Conservation (phyloP, 2,113 vertebrate genomes). For the Ondatra zibethicus region DNA sequence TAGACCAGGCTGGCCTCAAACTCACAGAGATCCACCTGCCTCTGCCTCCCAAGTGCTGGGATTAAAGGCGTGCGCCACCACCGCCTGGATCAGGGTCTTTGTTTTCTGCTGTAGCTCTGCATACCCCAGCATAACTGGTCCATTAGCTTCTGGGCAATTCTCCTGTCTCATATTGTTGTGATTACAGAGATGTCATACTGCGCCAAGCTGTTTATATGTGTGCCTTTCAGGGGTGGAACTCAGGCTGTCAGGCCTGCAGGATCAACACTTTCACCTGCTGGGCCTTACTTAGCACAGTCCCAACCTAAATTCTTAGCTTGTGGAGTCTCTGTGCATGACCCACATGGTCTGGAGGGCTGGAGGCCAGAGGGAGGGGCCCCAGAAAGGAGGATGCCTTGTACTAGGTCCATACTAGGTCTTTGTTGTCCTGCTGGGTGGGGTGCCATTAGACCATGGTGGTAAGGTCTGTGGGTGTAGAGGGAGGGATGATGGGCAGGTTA, state of each 20-base stretch:
- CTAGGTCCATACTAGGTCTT: not conserved
- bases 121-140: not conserved
- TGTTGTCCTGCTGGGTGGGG: not conserved
- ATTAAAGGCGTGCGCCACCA: too few relatives aligned
- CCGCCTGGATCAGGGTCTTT: too few relatives aligned
- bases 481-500: not conserved
- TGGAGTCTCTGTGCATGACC: fast-evolving
- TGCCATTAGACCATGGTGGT: not conserved
- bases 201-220: not conserved
- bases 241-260: not conserved
- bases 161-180: not conserved
- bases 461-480: not conserved
- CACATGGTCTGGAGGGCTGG: not conserved
- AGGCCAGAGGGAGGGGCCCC: not conserved
- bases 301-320: not conserved
- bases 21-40: too few relatives aligned
- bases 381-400: not conserved
- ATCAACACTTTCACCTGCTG: not conserved
- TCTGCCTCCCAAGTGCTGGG: too few relatives aligned
- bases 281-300: not conserved
- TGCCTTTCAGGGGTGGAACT: not conserved
- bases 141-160: not conserved
- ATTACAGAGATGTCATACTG: not conserved
- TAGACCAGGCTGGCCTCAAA: too few relatives aligned
- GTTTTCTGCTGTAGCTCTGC: not conserved